Evolutionary conservation across 2,113 vertebrate species (phyloP).

Genomic region (Pedionomus torquatus): DNA sequence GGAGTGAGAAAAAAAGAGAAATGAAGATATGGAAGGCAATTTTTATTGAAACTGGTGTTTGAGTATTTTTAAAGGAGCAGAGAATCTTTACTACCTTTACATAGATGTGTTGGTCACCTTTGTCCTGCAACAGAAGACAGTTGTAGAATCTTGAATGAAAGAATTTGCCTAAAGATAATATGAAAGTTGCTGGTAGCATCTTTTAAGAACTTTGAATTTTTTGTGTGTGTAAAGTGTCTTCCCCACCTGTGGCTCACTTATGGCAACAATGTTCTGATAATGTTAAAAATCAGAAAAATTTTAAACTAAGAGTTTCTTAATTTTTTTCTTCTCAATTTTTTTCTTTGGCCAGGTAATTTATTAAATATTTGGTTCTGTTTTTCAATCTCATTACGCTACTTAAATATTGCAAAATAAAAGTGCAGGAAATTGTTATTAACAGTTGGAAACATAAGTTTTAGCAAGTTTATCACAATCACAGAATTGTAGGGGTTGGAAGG

Average conservation of each 20-base stretch:
- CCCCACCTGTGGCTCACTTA: background rate
- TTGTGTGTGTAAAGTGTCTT: background rate
- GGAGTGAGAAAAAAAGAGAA: background rate
- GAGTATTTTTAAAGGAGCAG: background rate
- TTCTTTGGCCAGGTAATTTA: background rate
- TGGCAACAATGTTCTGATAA: background rate
- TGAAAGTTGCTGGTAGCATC: background rate
- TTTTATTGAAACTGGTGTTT: background rate
- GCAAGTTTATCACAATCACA: background rate
- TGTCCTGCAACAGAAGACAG: background rate
- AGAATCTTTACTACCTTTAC: background rate
- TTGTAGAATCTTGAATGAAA: background rate
- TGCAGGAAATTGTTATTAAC: background rate
- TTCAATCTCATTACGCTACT: background rate
- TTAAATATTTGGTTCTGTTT: background rate
- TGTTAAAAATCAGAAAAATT: background rate
- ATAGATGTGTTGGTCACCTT: background rate
- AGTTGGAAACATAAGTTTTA: background rate
- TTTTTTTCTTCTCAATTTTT: background rate
- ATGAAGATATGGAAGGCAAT: background rate
- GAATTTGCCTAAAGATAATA: background rate
- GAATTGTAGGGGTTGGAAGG: no score
- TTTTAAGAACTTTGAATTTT: background rate
- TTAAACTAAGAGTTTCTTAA: background rate
- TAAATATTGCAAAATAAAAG: background rate